These are phyloP conservation scores for Poeciliopsis prolifica DNA, from an alignment of 2,113 vertebrate species.

Conservation along the genomic window DNA sequence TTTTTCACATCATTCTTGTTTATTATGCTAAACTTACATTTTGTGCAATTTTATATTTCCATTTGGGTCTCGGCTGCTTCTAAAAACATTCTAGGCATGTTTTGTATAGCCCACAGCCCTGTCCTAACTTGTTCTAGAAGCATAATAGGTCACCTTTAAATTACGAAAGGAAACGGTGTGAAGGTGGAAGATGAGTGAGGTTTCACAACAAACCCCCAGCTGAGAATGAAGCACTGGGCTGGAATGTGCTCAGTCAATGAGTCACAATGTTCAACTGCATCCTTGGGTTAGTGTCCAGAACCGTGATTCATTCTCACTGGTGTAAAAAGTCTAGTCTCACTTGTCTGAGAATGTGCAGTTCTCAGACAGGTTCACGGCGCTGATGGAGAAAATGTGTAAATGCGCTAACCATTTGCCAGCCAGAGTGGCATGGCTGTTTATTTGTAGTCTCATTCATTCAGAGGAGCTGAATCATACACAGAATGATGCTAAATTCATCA, in stretches of 20 bases:
- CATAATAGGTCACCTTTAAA: background rate
- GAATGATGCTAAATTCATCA: conserved; percentile 4
- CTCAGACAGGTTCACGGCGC: conserved; percentile 22
- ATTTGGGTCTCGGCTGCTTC: too few species aligned
- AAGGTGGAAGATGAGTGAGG: background rate
- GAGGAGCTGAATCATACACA: conserved; percentile 15
- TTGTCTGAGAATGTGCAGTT: conserved; percentile 23
- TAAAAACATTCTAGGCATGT: too few species aligned
- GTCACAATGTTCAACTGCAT: conserved; percentile 53
- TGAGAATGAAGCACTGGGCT: conserved; percentile 27
- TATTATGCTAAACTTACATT: too few species aligned
- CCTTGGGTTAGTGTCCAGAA: conserved; percentile 36
- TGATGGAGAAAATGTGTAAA: background rate
- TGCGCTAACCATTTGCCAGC: background rate
- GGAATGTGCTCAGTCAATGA: conserved; percentile 68
- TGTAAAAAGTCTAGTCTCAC: conserved; percentile 34
- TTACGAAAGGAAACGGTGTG: background rate
- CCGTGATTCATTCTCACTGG: conserved; percentile 42
- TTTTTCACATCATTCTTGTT: background rate
- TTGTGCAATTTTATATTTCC: too few species aligned
- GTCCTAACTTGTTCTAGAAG: too few species aligned
- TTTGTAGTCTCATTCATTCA: conserved; percentile 5
- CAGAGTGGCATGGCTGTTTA: background rate
- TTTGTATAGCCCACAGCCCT: too few species aligned
- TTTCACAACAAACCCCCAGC: conserved; percentile 44